Base-by-base conservation (phyloP, 2,113 vertebrate species). In the Laticauda colubrina region DNA sequence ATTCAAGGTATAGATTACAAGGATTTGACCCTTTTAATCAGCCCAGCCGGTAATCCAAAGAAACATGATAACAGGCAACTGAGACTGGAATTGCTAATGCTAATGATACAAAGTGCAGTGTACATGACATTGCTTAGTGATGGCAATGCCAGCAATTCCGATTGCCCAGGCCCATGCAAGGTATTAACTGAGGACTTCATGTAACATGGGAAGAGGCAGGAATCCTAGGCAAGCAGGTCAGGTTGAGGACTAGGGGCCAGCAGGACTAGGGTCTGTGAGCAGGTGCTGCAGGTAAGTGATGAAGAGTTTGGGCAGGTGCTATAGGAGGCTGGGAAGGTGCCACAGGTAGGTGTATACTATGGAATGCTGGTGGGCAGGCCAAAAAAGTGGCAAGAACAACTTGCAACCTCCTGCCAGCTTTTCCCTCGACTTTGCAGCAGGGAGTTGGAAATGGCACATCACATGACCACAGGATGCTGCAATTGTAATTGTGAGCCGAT, bases 1-100 rank as follows among this genome's bases (percentile, higher is more conserved):
- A 85, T 99, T 98, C 75, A 98, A 97, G 98, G 99, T 99, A 95
- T 43, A 96, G 3, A 2, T 54, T 21, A 18, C 39, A 24, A 29
- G 9, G 20, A 64, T 2, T 3, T 0, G 0, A 3, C 23, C 86
- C 45, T 43, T 91, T 5, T 21, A 56, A 24, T 24, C n/a, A 2
- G 5, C 15, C 18, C 87, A 18, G 24, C 12, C 2, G 26, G 20
- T 24, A 45, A 21, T 8, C 23, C 51, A 59, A 39, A n/a, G 53
- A 45, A 18, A 75, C 14, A 39, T 5, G 20, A 39, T 20, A 34
- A 75, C 5, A 0, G 5, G n/a, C 69, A 75, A 39, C 64, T 34
- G 29, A 69, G 29, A 15, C 14, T 69, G 64, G 29, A 34, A 34
- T 69, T 69, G 15, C 12, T 29, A 69, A n/a, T 69, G 64, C 64